Conservation (phyloP, 2,113 vertebrate species). For the Salvelinus namaycush region DNA sequence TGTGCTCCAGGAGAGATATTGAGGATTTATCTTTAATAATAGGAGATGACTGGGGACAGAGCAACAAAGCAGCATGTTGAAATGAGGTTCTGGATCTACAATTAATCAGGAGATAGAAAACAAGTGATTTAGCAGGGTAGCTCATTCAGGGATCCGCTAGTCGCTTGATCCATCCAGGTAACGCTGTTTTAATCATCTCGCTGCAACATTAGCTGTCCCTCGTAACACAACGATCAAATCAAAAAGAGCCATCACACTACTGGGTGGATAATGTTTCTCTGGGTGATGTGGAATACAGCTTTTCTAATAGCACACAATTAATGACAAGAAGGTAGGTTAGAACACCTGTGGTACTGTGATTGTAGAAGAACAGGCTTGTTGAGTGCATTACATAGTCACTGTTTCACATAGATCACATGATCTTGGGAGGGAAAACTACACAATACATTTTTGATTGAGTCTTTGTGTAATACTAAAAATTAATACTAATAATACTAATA, state of each 20-base stretch:
- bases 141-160: slow-evolving; percentile 87
- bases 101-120: slow-evolving; percentile 98
- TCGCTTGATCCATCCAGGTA: slow-evolving; percentile 87
- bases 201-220: slow-evolving; percentile 79
- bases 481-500: no score
- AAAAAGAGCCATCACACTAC: slow-evolving; percentile 49
- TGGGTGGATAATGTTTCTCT: slow-evolving; percentile 62
- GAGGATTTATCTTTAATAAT: slow-evolving; percentile 99
- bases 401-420: not conserved
- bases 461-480: not conserved
- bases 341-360: not conserved
- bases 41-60: slow-evolving; percentile 98
- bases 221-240: slow-evolving; percentile 60
- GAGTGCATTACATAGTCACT: slow-evolving; percentile 23
- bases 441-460: not conserved
- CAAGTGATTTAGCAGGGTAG: slow-evolving; percentile 92
- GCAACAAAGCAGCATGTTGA: slow-evolving; percentile 86
- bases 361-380: not conserved
- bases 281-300: slow-evolving; percentile 54
- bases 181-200: slow-evolving; percentile 99
- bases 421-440: not conserved
- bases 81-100: slow-evolving; percentile 88
- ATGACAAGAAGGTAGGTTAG: slow-evolving; percentile 49
- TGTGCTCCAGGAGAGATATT: slow-evolving; percentile 99
- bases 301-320: slow-evolving; percentile 60